Evolutionary conservation across 2,113 vertebrate species (phyloP), one percentile per base, ranked within the genome.

Genomic region (Neomonachus schauinslandi): DNA sequence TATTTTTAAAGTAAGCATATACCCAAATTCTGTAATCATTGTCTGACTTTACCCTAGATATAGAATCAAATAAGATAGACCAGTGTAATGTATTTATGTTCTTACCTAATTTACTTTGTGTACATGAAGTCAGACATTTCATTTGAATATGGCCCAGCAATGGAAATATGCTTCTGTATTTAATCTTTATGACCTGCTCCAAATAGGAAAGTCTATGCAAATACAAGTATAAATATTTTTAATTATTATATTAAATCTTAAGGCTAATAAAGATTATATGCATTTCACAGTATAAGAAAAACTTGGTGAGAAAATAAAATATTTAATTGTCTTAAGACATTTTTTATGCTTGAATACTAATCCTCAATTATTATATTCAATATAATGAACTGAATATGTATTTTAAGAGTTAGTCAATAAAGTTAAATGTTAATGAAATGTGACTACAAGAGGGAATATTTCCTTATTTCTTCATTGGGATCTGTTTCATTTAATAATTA

Each of bases 341-440:
- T 69, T 83, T 96, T 46, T 89, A 98, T 97, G 95, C 94, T 95
- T 96, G 94, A 95, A 98, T 98, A 97, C 96, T 98, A 99, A 98
- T 98, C 98, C 98, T 99, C 97, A 98, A 98, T 97, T 98, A 97
- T 99, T 98, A 98, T 98, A 98, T 98, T 98, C 98, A 98, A 98
- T 91, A 98, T 98, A 96, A 98, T 97, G 97, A 98, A 96, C 92
- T 98, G 95, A 96, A 98, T 97, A 95, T 96, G 92, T 96, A 98
- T 72, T 31, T 98, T 98, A 98, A 98, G 96, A 97, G 18, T 93
- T 98, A 98, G 97, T 97, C 89, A 98, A 98, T 98, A 98, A 98
- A 98, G 79, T 85, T 98, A 98, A 99, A 98, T 63, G 31, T 98
- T 65, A 71, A 63, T 95, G 42, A 92, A 92, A 80, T 97, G 26